Percentiles rank a stretch among this genome's conserved stretches.
Evolutionary conservation across 2,888 invertebrate species (phyloP).

Genomic region (Tiphia femorata): DNA sequence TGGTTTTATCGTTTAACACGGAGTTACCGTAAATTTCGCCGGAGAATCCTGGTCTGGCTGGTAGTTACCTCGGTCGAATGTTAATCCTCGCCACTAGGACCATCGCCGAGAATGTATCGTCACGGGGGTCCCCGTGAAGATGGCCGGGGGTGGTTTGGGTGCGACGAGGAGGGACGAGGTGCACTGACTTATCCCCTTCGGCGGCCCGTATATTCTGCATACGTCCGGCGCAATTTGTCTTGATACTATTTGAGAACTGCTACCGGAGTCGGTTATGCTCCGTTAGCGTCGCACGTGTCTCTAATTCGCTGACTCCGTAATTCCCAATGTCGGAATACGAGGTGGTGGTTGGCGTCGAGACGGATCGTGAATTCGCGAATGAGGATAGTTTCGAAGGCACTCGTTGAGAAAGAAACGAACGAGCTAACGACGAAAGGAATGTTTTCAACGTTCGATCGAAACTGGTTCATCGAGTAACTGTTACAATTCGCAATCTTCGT

Average conservation of each 20-base stretch:
- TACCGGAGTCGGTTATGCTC: background rate
- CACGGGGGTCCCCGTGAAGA: constrained; percentile 6
- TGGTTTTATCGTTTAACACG: constrained; percentile 62
- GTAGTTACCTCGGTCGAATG: constrained; percentile 51
- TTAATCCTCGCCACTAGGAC: constrained; percentile 46
- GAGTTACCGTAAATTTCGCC: constrained; percentile 53
- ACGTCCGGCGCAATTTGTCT: background rate
- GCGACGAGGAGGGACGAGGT: too few relatives aligned
- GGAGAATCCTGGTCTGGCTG: constrained; percentile 43
- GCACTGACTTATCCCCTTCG: background rate
- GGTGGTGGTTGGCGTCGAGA: background rate
- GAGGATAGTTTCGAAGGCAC: background rate
- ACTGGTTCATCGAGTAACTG: too few relatives aligned
- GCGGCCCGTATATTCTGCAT: background rate
- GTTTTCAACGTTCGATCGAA: background rate
- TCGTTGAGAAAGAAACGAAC: background rate
- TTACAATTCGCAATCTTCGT: too few relatives aligned
- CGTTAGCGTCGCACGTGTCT: background rate
- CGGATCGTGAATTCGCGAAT: background rate
- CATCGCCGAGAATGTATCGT: constrained; percentile 33
- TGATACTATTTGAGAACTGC: background rate
- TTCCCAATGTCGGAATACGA: background rate
- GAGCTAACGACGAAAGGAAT: background rate
- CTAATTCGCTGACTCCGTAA: background rate
- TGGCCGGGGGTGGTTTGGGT: too few relatives aligned